These are phyloP conservation scores for Nesospiza acunhae DNA, from an alignment of 2,113 vertebrate genomes.

Conservation along the genomic window DNA sequence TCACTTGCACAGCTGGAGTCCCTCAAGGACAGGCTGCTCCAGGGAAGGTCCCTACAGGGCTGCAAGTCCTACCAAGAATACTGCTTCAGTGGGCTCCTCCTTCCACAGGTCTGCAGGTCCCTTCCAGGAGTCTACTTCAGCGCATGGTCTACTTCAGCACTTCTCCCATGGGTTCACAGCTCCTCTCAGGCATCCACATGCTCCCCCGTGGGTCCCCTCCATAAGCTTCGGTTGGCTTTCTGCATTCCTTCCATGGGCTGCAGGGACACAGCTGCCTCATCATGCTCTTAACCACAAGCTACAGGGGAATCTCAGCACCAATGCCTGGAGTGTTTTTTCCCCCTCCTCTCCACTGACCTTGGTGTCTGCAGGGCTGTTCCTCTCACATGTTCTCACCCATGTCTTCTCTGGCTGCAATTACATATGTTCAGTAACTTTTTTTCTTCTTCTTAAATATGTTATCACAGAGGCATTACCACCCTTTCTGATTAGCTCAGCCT, in stretches of 20 bases:
- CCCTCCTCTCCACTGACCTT: neutral
- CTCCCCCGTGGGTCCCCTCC: accelerated
- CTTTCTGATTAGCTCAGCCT: neutral
- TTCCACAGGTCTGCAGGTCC: neutral
- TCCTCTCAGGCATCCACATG: neutral
- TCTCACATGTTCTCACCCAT: neutral
- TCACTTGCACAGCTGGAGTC: neutral
- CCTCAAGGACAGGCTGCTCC: neutral
- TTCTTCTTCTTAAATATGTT: neutral
- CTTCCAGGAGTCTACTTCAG: neutral
- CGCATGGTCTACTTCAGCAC: neutral
- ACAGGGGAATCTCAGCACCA: neutral
- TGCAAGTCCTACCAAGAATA: neutral
- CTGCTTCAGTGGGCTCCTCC: neutral
- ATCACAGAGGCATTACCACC: neutral
- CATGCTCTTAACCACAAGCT: accelerated
- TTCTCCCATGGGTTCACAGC: neutral
- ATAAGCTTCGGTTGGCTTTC: neutral
- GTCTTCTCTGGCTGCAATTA: neutral
- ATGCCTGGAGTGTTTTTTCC: neutral
- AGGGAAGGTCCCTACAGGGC: neutral
- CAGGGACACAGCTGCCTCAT: neutral
- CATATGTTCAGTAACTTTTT: neutral
- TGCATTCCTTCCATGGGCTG: no score
- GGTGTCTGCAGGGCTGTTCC: neutral